phyloP scores from a whole-genome alignment of 2,797 vertebrate genomes.

The Anguilla megastoma region DNA sequence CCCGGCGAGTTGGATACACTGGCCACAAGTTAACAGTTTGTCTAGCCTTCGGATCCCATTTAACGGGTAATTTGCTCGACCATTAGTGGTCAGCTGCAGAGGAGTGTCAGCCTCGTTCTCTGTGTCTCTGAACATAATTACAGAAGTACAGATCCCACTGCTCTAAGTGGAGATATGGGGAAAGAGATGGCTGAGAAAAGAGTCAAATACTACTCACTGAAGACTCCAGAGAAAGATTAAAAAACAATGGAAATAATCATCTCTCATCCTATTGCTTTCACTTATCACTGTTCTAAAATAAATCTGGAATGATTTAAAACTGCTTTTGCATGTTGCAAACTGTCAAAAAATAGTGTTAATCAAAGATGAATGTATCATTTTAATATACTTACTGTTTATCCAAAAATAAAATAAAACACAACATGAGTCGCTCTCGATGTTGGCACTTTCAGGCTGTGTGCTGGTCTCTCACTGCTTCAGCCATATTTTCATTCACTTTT shows the following conservation, averaged over 20 bases:
- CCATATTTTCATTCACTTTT: not conserved
- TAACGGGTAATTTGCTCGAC: constrained; percentile 25
- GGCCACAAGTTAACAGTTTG: constrained; percentile 16
- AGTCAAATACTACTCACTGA: not conserved
- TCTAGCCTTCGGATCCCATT: constrained; percentile 11
- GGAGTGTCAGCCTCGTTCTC: not conserved
- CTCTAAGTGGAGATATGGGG: not conserved
- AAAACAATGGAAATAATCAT: not conserved
- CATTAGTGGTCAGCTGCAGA: constrained; percentile 11
- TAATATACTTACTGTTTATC: not conserved
- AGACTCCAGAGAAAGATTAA: not conserved
- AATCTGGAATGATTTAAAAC: not conserved
- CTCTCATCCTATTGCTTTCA: not conserved
- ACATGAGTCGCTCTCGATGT: not conserved
- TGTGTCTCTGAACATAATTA: constrained; percentile 7
- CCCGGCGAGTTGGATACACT: not conserved
- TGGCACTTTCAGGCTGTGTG: not conserved
- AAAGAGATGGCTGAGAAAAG: not conserved
- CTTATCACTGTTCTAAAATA: not conserved
- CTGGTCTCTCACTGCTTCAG: not conserved
- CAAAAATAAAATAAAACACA: not conserved
- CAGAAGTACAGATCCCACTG: not conserved
- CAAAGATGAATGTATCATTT: not conserved
- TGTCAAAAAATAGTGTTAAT: not conserved
- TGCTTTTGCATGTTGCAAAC: not conserved